These are phyloP conservation scores for Sebastes miniatus DNA, from an alignment of 2,797 vertebrate species.

Conservation along the genomic window DNA sequence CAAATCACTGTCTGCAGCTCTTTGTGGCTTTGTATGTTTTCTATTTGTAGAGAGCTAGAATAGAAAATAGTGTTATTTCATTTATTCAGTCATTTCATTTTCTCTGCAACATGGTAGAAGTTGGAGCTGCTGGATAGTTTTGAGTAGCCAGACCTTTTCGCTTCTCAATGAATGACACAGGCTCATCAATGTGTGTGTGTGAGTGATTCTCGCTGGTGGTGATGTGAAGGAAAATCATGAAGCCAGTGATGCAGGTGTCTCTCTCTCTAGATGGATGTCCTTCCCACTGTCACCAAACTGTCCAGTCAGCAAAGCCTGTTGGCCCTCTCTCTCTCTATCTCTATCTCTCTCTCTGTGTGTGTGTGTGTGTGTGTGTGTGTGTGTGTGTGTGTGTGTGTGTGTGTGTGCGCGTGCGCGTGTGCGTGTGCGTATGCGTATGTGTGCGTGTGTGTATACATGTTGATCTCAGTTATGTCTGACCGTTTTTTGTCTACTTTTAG, in stretches of 20 bases:
- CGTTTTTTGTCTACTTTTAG: background rate
- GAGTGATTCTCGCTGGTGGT: constrained; percentile 7
- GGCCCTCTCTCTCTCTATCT: background rate
- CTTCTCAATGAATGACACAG: background rate
- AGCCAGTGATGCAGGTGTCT: constrained; percentile 51
- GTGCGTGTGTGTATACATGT: background rate
- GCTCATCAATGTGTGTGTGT: background rate
- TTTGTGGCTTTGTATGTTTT: constrained; percentile 1
- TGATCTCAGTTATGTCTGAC: background rate
- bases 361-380: background rate
- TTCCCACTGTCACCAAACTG: constrained; percentile 40
- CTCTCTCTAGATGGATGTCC: constrained; percentile 50
- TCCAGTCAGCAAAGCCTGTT: constrained; percentile 54
- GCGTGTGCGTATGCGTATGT: background rate
- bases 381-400: background rate
- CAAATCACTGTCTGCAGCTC: constrained; percentile 31
- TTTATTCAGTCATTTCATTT: constrained; percentile 11
- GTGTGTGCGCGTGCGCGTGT: background rate
- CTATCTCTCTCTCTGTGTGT: background rate
- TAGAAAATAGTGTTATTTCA: background rate
- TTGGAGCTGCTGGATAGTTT: background rate
- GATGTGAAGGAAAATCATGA: constrained; percentile 55
- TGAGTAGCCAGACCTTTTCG: background rate
- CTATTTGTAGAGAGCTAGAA: background rate
- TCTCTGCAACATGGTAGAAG: background rate